Conservation (phyloP, 1,140 invertebrate genomes). For the Helicoverpa armigera region DNA sequence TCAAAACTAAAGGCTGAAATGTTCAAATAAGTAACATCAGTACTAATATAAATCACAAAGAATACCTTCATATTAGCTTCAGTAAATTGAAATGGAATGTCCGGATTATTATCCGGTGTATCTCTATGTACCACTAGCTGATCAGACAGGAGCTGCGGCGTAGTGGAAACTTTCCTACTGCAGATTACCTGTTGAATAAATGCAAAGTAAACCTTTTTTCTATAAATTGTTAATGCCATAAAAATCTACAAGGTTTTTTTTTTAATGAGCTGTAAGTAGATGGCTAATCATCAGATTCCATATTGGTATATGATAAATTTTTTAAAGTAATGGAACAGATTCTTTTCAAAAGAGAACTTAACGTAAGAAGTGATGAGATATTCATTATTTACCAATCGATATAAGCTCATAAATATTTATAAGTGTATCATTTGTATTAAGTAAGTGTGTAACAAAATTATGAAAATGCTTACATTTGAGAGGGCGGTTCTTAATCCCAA, state of each 20-base stretch:
- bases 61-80: constrained; percentile 75
- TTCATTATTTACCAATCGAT: too few relatives aligned
- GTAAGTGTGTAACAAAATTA: background rate
- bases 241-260: background rate
- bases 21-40: too few relatives aligned
- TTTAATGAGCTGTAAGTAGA: background rate
- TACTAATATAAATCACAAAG: background rate
- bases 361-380: too few relatives aligned
- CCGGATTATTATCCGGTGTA: constrained; percentile 68
- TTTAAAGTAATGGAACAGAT: too few relatives aligned
- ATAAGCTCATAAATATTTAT: too few relatives aligned
- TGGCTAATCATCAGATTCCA: background rate
- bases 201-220: background rate
- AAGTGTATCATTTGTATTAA: too few relatives aligned
- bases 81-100: constrained; percentile 75
- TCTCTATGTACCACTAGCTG: constrained; percentile 76
- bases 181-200: constrained; percentile 56
- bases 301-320: too few relatives aligned
- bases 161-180: constrained; percentile 48
- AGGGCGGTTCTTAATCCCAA: background rate
- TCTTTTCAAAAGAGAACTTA: background rate
- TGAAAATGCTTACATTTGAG: constrained; percentile 15
- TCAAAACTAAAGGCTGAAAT: too few relatives aligned
- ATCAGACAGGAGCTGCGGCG: constrained; percentile 60
- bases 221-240: too few relatives aligned